Evolutionary conservation across 2,888 invertebrate genomes (phyloP), one percentile per base, ranked within the genome.

Genomic region (Oeneis ivallda): DNA sequence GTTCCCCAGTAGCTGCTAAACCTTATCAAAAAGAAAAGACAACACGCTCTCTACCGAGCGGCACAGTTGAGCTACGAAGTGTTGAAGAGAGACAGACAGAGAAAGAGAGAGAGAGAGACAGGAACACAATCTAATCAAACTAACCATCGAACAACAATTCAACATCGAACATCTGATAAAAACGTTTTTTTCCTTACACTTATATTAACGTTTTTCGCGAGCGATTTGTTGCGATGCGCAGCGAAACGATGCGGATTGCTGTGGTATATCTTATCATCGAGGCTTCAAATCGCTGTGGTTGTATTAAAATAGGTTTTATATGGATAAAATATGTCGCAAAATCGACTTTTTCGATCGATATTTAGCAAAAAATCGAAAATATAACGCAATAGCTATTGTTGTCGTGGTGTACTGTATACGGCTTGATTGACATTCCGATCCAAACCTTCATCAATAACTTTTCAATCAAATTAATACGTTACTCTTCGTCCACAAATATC

Each of bases 131-230:
- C 71, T 77, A 64, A 81, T 75, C 70, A 75, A 84, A 80, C 80
- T 79, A 84, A 82, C 76, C 76, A 79, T 70, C 70, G 76, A 65
- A 69, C 75, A 81, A 83, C 85, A 81, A 79, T 76, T 72, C 62
- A 82, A 83, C 82, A 78, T 77, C 76, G 78, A 87, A 89, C 86
- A 82, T 83, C 75, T 75, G 82, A 84, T 85, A 87, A 83, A 85
- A 82, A 81, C 78, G 47, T 47, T 47, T 58, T 62, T 66, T 65
- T 43, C 60, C 64, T 68, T 78, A 80, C 81, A 77, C 79, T 84
- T 85, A 83, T 76, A 74, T 75, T 70, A 79, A 26, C 50, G 37
- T 60, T 19, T 41, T 26, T n/a, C 26, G 49, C 3, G 15, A 61
- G 10, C 52, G 41, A 52, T 49, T 49, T 39, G 39, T 13, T 53